Evolutionary conservation across 2,797 vertebrate species (phyloP), one percentile per base, ranked within the genome.

Genomic region (Alectoris magna): DNA sequence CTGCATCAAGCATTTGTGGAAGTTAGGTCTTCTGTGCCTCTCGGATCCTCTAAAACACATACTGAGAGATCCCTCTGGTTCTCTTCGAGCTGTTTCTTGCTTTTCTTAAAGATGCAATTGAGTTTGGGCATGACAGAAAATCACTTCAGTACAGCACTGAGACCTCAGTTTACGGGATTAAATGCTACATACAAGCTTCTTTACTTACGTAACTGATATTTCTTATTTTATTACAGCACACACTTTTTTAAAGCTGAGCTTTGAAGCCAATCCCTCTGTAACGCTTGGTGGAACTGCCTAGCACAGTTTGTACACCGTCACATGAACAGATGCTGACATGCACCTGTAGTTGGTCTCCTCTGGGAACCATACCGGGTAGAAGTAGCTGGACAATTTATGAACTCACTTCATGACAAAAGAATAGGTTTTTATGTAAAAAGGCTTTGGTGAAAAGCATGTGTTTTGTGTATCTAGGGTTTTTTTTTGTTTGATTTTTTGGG

Each of bases 311-410:
- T 79, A 79, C 11, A 3, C 71, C 67, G 71, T 92, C 74, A 82
- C 77, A 66, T 59, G 87, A 92, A 80, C 93, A 96, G 83, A 91
- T 94, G 91, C 41, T 75, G 76, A 73, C 38, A 10, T 9, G 43
- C 88, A 96, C 92, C 92, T 94, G 77, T 90, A 86, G 48, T 66
- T 77, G 63, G 17, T 69, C 73, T 94, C 58, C 68, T n/a, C 74
- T 71, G 93, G 89, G 92, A 87, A 74, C 16, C 10, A 24, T 63
- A 58, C 56, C 15, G 29, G 86, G 91, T 62, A 70, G 79, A 91
- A 38, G 8, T 46, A 55, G 68, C 80, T 0, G 8, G 56, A 92
- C 84, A 80, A 75, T 49, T 81, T 73, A 71, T 46, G 26, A 91
- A 92, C 77, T 29, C 91, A 81, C 38, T 91, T 90, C 55, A 58